phyloP scores from a whole-genome alignment of 2,113 vertebrate species.

The Lepus americanus region DNA sequence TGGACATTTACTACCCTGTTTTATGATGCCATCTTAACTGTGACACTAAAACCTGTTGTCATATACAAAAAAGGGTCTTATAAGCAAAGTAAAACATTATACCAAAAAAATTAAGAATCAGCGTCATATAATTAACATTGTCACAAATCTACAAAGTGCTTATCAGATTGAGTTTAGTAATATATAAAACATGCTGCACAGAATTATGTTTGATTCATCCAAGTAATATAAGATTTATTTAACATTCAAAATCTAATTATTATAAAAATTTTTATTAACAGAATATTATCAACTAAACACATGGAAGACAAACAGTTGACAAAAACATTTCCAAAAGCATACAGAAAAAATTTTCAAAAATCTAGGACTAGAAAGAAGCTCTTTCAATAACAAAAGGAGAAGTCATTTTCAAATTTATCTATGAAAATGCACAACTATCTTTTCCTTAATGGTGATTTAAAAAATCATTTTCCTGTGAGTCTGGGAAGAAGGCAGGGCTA shows the following conservation, averaged over 20 bases:
- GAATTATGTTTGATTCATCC: not conserved
- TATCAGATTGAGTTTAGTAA: not conserved
- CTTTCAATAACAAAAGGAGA: not conserved
- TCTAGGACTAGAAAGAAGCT: not conserved
- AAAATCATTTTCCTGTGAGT: not conserved
- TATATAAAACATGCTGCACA: not conserved
- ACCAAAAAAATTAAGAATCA: not conserved
- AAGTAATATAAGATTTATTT: not conserved
- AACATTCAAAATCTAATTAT: not conserved
- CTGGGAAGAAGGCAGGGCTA: not conserved
- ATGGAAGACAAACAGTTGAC: not conserved
- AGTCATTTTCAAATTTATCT: not conserved
- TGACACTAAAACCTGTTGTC: not conserved
- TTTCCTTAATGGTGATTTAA: not conserved
- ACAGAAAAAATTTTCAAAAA: not conserved
- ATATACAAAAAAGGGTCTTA: not conserved
- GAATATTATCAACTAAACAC: not conserved
- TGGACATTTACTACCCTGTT: not conserved
- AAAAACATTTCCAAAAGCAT: not conserved
- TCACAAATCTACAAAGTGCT: not conserved
- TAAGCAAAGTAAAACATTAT: not conserved
- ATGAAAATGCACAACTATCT: not conserved
- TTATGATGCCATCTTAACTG: not conserved
- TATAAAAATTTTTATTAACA: not conserved
- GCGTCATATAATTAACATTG: not conserved